These are phyloP conservation scores for Amphiprion ocellaris DNA, from an alignment of 2,113 vertebrate species.

Conservation along the genomic window DNA sequence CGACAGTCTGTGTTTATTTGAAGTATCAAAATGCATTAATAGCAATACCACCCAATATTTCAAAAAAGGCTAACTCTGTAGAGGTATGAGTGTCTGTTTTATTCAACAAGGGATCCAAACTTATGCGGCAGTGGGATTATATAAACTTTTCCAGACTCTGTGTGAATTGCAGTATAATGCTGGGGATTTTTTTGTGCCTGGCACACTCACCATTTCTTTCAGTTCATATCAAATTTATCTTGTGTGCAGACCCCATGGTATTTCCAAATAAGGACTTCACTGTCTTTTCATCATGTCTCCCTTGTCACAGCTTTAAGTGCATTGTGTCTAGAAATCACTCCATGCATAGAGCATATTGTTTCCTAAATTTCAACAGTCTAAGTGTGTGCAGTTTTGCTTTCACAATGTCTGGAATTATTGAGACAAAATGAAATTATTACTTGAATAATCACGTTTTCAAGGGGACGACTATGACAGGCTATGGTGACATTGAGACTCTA, in stretches of 20 bases:
- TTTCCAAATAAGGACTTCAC: slow-evolving; percentile 17
- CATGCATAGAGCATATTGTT: slow-evolving; percentile 41
- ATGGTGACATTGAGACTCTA: slow-evolving; percentile 52
- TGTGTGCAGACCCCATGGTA: slow-evolving; percentile 34
- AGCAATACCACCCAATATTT: slow-evolving; percentile 3
- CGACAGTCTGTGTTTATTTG: slow-evolving; percentile 21
- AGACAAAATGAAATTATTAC: slow-evolving; percentile 61
- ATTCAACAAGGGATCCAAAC: slow-evolving; percentile 42
- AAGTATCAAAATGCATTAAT: slow-evolving; percentile 18
- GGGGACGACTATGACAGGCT: slow-evolving; percentile 6
- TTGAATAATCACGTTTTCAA: slow-evolving; percentile 59
- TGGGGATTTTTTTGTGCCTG: neutral
- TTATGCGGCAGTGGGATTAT: slow-evolving; percentile 27
- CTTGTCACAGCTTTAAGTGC: slow-evolving; percentile 17
- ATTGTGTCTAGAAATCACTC: slow-evolving; percentile 30
- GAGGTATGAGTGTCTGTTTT: slow-evolving; percentile 15
- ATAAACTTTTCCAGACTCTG: slow-evolving; percentile 25
- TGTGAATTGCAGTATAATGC: slow-evolving; percentile 37
- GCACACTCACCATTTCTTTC: slow-evolving; percentile 26
- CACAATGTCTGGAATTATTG: slow-evolving; percentile 49
- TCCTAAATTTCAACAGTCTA: slow-evolving; percentile 48
- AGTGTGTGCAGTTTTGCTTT: slow-evolving; percentile 51
- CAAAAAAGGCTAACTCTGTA: neutral
- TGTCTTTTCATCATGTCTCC: slow-evolving; percentile 26
- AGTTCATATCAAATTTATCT: slow-evolving; percentile 47